These are phyloP conservation scores for Leptobrachium leishanense DNA, from an alignment of 2,113 vertebrate species.

Conservation along the genomic window DNA sequence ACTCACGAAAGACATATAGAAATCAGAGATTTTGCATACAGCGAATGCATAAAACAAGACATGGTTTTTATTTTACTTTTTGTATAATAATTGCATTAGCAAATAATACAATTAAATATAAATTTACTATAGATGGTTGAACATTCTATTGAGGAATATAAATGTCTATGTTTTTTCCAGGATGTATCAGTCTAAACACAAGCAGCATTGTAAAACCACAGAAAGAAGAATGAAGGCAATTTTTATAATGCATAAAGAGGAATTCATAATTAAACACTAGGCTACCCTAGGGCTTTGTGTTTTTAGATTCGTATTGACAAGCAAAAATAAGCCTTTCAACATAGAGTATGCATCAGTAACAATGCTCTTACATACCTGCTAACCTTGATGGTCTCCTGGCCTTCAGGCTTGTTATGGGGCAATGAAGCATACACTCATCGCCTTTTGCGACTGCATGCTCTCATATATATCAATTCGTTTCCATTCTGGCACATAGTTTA, in stretches of 20 bases:
- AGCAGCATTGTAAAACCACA: constrained; percentile 9
- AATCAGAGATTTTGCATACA: background rate
- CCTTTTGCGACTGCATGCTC: constrained; percentile 13
- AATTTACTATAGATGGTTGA: background rate
- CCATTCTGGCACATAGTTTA: background rate
- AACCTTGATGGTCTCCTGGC: constrained; percentile 53
- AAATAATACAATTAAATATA: background rate
- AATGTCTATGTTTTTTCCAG: too few species aligned
- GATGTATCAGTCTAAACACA: background rate
- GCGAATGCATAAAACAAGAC: background rate
- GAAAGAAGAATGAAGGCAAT: constrained; percentile 9
- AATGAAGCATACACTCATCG: constrained; percentile 38
- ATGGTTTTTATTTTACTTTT: background rate
- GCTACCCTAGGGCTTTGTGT: constrained; percentile 44
- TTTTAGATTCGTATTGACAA: constrained; percentile 57
- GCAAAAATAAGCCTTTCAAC: constrained; percentile 55
- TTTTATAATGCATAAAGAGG: constrained; percentile 46
- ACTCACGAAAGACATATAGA: background rate
- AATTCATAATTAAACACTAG: constrained; percentile 53
- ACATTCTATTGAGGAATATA: background rate
- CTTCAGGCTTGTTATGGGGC: constrained; percentile 52
- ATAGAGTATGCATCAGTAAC: constrained; percentile 39
- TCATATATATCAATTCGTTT: background rate
- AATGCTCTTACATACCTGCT: constrained; percentile 49
- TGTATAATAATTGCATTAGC: too few species aligned